These are phyloP conservation scores for Macroteleia sp. DNA, from an alignment of 2,888 invertebrate genomes.

Conservation along the genomic window DNA sequence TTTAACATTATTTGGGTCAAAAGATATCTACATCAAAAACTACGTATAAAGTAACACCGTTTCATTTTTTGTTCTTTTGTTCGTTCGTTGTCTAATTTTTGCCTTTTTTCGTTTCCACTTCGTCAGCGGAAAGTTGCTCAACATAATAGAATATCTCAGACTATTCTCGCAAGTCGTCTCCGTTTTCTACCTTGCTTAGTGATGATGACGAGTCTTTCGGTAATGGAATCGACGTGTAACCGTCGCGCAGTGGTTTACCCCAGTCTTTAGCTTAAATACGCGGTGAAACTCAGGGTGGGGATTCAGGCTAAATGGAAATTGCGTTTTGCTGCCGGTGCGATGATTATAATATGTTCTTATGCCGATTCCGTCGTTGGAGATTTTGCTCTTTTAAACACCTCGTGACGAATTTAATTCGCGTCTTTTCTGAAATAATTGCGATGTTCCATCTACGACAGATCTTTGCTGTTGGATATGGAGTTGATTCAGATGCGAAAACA, in stretches of 20 bases:
- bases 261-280: conserved; percentile 47
- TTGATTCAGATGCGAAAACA: conserved; percentile 19
- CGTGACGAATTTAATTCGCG: conserved; percentile 40
- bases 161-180: conserved; percentile 44
- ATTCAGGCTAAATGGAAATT: conserved; percentile 52
- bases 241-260: conserved; percentile 54
- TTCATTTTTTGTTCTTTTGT: neutral
- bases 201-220: conserved; percentile 59
- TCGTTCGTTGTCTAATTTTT: conserved; percentile 14
- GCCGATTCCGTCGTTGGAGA: conserved; percentile 15
- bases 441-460: conserved; percentile 20
- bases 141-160: conserved; percentile 62
- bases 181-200: conserved; percentile 52
- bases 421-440: conserved; percentile 31
- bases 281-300: neutral
- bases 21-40: conserved; percentile 3
- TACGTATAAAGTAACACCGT: conserved; percentile 11
- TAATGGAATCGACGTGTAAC: conserved; percentile 66
- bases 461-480: conserved; percentile 6
- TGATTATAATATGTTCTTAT: conserved; percentile 54
- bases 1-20: conserved; percentile 8
- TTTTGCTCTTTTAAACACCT: conserved; percentile 43
- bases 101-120: neutral
- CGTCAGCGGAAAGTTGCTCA: conserved; percentile 40
- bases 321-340: conserved; percentile 40